Base-by-base conservation (phyloP, 2,888 invertebrate genomes). In the Dioctria rufipes region DNA sequence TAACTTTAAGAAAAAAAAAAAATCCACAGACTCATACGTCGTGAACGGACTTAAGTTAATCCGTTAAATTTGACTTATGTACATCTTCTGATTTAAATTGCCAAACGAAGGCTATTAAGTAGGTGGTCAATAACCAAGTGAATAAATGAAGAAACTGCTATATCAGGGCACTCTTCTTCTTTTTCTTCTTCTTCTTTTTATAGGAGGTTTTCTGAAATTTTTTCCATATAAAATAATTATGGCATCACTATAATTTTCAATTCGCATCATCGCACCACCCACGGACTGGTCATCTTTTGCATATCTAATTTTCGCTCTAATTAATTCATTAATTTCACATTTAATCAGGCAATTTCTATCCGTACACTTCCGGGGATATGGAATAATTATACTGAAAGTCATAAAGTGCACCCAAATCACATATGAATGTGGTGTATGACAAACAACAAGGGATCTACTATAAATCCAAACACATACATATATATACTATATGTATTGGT, bases 321-420 rank as follows among this genome's bases (percentile, higher is more conserved):
- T 40, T 75, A 40, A 75, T 75, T 75, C 58, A 75, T 60, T 60
- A 39, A 58, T 61, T 43, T 75, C 42, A 42, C 75, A 58, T 58
- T 75, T 46, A 58, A 75, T 58, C 75, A 61, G 75, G 25, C 61
- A 46, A 75, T 43, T 75, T 46, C 58, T 75, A 43, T 75, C 75
- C 60, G 60, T 40, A 75, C 75, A 11, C 42, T 75, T 43, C 43
- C 49, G 60, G 43, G 58, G 42, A 25, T 25, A 25, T 25, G 25
- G 25, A 25, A 25, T 25, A 75, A 60, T 75, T 60, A 60, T 75
- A 58, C 46, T 6, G 43, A 75, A 71, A 71, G 54, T 71, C 71
- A 71, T 71, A 71, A 71, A 51, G 71, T 51, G 71, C 54, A 71
- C 25, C 0, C n/a, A 42, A 75, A 46, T 13, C 43, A 37, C 25